Base-by-base conservation (phyloP, 2,797 vertebrate genomes). In the Gastrophryne carolinensis region DNA sequence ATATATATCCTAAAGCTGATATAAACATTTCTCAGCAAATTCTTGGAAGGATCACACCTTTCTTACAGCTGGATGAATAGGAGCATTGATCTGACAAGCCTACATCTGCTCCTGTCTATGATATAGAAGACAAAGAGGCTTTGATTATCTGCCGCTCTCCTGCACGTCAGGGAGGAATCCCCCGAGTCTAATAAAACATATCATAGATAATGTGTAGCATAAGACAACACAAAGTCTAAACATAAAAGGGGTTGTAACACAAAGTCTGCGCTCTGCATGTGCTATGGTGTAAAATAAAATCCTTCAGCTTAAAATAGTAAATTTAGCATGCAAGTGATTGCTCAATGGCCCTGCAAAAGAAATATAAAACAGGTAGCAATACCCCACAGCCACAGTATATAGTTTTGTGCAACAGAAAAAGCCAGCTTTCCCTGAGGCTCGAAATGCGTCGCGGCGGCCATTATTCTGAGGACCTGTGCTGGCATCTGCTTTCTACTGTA, bases 311-410 rank as follows among this genome's bases (percentile, higher is more conserved):
- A 53, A 67, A 39, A 60, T 72, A 64, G 26, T 32, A 64, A 17
- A 17, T 9, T 17, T 57, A 56, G n/a, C 26, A 49, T 2, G 10
- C 10, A 47, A 9, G 62, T 29, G 32, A 7, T n/a, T n/a, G n/a
- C n/a, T n/a, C 56, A 41, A 61, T 56, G 32, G 41, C 27, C 4
- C 15, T 47, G 61, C 12, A 9, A 49, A 56, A 57, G 72, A 39
- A 74, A 66, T 66, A 52, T 65, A 74, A 66, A 66, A 6, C 13
- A 58, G 62, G 49, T 56, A 57, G 8, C 12, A 10, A 26, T 74
- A 29, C 52, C 72, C 52, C 49, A 39, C 19, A 49, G 72, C 2
- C 62, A 66, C 30, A 66, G 13, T 66, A n/a, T n/a, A n/a, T n/a
- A n/a, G n/a, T n/a, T n/a, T n/a, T n/a, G n/a, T n/a, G n/a, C n/a